Evolutionary conservation across 1,140 invertebrate species (phyloP), one percentile per base, ranked within the genome.

Genomic region (Leptopilina clavipes): DNA sequence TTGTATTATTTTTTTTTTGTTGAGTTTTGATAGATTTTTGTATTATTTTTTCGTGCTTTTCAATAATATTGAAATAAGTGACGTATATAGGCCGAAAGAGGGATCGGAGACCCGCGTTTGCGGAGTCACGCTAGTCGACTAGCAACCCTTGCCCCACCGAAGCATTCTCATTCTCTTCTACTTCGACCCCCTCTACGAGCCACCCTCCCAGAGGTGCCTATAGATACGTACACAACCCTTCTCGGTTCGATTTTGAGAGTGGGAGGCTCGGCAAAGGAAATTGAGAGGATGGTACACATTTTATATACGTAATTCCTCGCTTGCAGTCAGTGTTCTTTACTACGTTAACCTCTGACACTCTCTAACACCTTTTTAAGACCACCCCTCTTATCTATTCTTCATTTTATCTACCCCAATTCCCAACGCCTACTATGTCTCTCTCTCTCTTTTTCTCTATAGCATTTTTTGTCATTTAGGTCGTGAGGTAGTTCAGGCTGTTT

Each of bases 51-150:
- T 40, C 7, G 5, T 40, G 37, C 0, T 6, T 40, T 40, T 40
- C 8, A 1, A 3, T 40, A 3, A 3, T 40, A 40, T 40, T 40
- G 22, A 25, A 65, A 65, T 31, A 31, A 31, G n/a, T 65, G 5
- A 37, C 25, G 14, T 65, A 43, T 18, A 52, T 71, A 52, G 70
- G 12, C 54, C 75, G 19, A 43, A 54, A 18, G 37, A 59, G 59
- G 10, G 1, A 73, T 40, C 25, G 72, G 12, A 70, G 83, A 83
- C 83, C 76, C 84, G 84, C 80, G 77, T 82, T 79, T 79, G 81
- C 82, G 77, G 86, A 87, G 84, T 80, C 86, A 85, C 89, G 86
- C 83, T 82, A 85, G 85, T 87, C 88, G 85, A 90, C 89, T 90
- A 88, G 85, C 83, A 88, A 85, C 87, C 88, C 86, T 83, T 84